Percentiles rank a stretch among this genome's conserved stretches.
Conservation (phyloP, 2,888 invertebrate genomes). For the Macrophya alboannulata region DNA sequence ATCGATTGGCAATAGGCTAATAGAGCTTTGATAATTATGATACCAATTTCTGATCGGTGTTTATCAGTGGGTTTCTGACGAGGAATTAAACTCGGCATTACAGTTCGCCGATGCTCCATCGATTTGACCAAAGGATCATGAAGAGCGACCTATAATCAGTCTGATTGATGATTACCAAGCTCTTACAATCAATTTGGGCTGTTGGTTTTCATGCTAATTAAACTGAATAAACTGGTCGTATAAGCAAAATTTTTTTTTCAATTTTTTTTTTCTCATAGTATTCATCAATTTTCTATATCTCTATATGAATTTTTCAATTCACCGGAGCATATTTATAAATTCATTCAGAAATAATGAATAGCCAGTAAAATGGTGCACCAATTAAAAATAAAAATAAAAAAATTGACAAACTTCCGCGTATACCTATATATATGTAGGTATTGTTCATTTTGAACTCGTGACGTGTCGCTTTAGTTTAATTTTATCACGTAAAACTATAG, state of each 20-base stretch:
- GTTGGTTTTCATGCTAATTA: slow-evolving; percentile 2
- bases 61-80: not conserved
- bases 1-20: not conserved
- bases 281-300: too few species aligned
- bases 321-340: not conserved
- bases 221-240: not conserved
- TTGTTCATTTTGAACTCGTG: not conserved
- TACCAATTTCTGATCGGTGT: slow-evolving; percentile 18
- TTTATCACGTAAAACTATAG: not conserved
- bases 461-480: not conserved
- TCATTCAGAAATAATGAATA: not conserved
- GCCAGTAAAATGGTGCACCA: not conserved
- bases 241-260: too few species aligned
- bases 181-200: not conserved
- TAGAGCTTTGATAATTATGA: slow-evolving; percentile 5
- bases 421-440: not conserved
- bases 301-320: not conserved
- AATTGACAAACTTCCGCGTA: not conserved
- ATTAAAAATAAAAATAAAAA: not conserved
- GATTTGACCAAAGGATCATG: not conserved
- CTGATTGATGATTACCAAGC: not conserved
- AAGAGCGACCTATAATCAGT: not conserved
- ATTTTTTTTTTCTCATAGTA: too few species aligned
- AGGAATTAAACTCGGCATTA: slow-evolving; percentile 1
- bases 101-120: slow-evolving; percentile 7